Evolutionary conservation across 2,888 invertebrate species (phyloP).

Genomic region (Pinctada fucata): DNA sequence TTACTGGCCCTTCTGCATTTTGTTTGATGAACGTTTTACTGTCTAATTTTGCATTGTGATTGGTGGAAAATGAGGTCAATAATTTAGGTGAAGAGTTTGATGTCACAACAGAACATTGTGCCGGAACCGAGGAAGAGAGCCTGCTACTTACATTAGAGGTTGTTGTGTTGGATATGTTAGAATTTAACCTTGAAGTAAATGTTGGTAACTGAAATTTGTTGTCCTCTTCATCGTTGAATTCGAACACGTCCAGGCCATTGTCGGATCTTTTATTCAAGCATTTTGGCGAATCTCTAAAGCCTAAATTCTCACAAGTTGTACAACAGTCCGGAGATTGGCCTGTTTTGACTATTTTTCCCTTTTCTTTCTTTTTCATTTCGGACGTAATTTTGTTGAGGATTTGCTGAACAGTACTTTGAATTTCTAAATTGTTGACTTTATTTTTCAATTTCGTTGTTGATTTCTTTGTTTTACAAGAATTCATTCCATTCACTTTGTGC

Average conservation of each 20-base stretch:
- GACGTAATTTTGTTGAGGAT: not conserved
- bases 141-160: not conserved
- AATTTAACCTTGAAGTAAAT: not conserved
- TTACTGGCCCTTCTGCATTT: too few species aligned
- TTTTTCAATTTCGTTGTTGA: not conserved
- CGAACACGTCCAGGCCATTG: conserved; percentile 20
- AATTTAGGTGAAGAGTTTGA: too few species aligned
- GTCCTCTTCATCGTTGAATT: conserved; percentile 27
- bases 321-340: conserved; percentile 40
- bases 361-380: not conserved
- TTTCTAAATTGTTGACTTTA: not conserved
- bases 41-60: too few species aligned
- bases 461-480: not conserved
- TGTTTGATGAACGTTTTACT: too few species aligned
- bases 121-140: too few species aligned
- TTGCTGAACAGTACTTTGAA: conserved; percentile 1
- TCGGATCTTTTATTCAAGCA: conserved; percentile 42
- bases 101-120: too few species aligned
- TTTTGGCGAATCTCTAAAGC: conserved; percentile 49
- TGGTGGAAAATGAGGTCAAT: too few species aligned
- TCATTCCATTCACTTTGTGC: not conserved
- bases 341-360: not conserved
- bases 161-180: not conserved
- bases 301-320: conserved; percentile 48
- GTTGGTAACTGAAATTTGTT: not conserved